Base-by-base conservation (phyloP, 1,140 invertebrate genomes). In the Ctenoplectra terminalis region DNA sequence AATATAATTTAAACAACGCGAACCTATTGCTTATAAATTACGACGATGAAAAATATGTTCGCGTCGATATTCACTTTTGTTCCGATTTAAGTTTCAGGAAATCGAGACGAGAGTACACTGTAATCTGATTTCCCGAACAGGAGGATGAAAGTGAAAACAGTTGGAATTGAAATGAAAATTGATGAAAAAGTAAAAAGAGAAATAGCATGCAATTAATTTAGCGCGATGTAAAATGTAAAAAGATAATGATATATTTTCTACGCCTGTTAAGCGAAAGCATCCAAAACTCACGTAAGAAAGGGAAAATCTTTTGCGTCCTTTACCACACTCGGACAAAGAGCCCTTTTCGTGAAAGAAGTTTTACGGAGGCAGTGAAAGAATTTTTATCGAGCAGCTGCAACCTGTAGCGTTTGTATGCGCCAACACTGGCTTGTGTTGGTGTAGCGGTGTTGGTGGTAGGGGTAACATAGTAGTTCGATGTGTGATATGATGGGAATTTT, bases 311-410 rank as follows among this genome's bases (percentile, higher is more conserved):
- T 81, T 20, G 31, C 71, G 61, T 50, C 69, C 13, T 70, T 70
- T 80, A 58, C 67, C 29, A 69, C 50, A 58, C 15, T 43, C 58
- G 20, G 54, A 85, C 82, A 85, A 84, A 81, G 82, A 81, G 67
- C 40, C 23, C 20, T 46, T 72, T 78, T 74, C 52, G 61, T 72
- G 75, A 89, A 88, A 75, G 71, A 88, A 88, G 86, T 88, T 90
- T 85, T 75, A 83, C 63, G 58, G 26, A 86, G 82, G 70, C 79
- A 72, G 83, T 82, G 52, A 71, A 86, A 66, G 83, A 86, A 86
- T 84, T 86, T 86, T 86, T 83, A 70, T 83, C 77, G 78, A 85
- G 84, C 91, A 92, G 91, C 91, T 92, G 91, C 90, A 91, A 92
- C 90, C 90, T 92, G 90, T 89, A 83, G 89, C 89, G 74, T 87